Base-by-base conservation (phyloP, 2,113 vertebrate genomes). In the Cryptoleucopteryx plumbea region DNA sequence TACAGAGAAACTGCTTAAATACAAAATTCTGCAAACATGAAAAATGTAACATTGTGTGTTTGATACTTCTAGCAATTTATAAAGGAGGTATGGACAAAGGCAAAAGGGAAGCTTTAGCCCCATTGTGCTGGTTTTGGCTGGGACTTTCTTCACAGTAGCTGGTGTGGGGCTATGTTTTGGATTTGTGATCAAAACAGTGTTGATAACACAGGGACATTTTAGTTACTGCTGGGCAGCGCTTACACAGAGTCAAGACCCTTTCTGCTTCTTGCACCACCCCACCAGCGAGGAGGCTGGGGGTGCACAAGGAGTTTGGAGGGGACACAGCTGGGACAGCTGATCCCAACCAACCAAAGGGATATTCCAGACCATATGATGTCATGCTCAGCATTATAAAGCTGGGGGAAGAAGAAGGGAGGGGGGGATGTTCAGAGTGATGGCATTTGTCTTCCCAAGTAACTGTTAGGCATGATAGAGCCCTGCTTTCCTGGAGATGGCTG, bases 351-450 rank as follows among this genome's bases (percentile, higher is more conserved):
- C 34, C 52, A 23, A 17, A 62, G 26, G 18, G 48, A 43, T 70
- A 16, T 43, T 3, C 63, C 27, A 21, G 0, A 34, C 27, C 31
- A 11, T 23, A 16, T 4, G 8, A 21, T 0, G 1, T 61, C 55
- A n/a, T 22, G n/a, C 47, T 62, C 25, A 45, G 55, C 32, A 18
- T 36, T 10, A 25, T 7, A 50, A 50, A 81, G 22, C 48, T 42
- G 70, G 22, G 16, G 23, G 25, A 42, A 43, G 31, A 13, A 56
- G 31, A 0, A 32, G 7, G 26, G 19, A 19, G 11, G 6, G 4
- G 7, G 3, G 9, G 8, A 62, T 1, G 0, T 29, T 53, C 0
- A 0, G 22, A 55, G 16, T 21, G 2, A 73, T 0, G 7, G 58
- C 1, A 0, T 81, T 32, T 73, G 16, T 65, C 77, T 58, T 42